phyloP scores from a whole-genome alignment of 1,140 invertebrate genomes.

The Geopemphigus sp. region DNA sequence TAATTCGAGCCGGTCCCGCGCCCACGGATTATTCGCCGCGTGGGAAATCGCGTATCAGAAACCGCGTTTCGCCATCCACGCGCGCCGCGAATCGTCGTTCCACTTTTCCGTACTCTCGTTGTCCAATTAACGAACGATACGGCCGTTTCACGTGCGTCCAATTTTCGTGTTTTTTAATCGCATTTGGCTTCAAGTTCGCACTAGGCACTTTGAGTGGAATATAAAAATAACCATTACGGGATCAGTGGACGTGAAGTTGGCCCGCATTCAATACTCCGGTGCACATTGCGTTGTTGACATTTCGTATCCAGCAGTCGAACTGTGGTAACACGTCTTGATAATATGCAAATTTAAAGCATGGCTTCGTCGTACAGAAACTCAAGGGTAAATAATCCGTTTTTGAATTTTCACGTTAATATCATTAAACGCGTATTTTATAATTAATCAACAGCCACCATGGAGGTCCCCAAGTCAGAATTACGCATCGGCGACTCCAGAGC shows the following conservation, averaged over 20 bases:
- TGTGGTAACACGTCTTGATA: slow-evolving; percentile 10
- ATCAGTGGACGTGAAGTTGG: slow-evolving; percentile 45
- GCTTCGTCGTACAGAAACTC: slow-evolving; percentile 42
- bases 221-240: slow-evolving; percentile 45
- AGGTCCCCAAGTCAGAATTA: slow-evolving; percentile 33
- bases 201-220: slow-evolving; percentile 41
- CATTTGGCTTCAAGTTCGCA: slow-evolving; percentile 48
- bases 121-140: no score
- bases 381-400: slow-evolving; percentile 1
- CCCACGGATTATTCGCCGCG: no score
- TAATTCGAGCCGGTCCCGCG: no score
- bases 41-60: no score
- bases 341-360: slow-evolving; percentile 39
- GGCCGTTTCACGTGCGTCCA: neutral
- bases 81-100: no score
- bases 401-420: neutral
- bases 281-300: slow-evolving; percentile 50
- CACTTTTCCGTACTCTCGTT: no score
- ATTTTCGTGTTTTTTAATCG: slow-evolving; percentile 44
- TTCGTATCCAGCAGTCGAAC: slow-evolving; percentile 44
- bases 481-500: neutral
- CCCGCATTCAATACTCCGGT: slow-evolving; percentile 47
- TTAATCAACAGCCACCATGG: slow-evolving; percentile 35
- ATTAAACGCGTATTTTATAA: neutral
- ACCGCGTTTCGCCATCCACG: no score